Base-by-base conservation (phyloP, 1,140 invertebrate genomes). In the Euborellia annulipes region DNA sequence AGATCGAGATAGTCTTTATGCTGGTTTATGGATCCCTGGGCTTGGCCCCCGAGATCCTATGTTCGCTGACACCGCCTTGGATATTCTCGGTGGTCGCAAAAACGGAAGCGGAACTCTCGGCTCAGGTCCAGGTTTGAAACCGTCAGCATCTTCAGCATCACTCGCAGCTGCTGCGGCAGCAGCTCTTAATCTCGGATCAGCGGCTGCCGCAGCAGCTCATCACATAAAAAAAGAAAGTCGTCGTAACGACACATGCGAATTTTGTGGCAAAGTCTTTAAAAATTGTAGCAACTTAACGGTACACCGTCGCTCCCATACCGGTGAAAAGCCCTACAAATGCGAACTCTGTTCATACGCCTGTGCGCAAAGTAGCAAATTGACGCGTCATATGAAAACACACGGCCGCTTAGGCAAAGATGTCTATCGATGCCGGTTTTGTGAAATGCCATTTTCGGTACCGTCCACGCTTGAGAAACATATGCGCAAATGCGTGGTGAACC, bases 331-430 rank as follows among this genome's bases (percentile, higher is more conserved):
- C 0, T 99, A 98, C 73, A 98, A 98, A 64, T 99, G 96, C 62
- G 89, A 93, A 61, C 68, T 99, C 21, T 99, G 96, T 68, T 91
- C 86, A 27, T 99, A 99, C 66, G 96, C 96, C 9, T 99, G 96
- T 66, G 96, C 96, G 4, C 94, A 99, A 69, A 96, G 91, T 59
- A 95, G 89, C 9, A 99, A 99, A 64, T 69, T 99, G 34, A 99
- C 96, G 16, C 76, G 96, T 54, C 96, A 99, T 69, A 99, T 99
- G 96, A 97, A 98, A 62, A 99, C 96, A 0, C 96, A 99, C 65
- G 96, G 96, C 1, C 73, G 95, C 50, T 76, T 93, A 30, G 96
- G 95, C 27, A 98, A 98, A 65, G 94, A 98, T 62, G 88, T 93
- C 3, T 98, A 96, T 62, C 82, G 90, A 38, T 99, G 96, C 66